A percentile compares a stretch with the other conserved stretches of the same genome.
Conservation (phyloP, 2,888 invertebrate genomes). For the Therioaphis trifolii region DNA sequence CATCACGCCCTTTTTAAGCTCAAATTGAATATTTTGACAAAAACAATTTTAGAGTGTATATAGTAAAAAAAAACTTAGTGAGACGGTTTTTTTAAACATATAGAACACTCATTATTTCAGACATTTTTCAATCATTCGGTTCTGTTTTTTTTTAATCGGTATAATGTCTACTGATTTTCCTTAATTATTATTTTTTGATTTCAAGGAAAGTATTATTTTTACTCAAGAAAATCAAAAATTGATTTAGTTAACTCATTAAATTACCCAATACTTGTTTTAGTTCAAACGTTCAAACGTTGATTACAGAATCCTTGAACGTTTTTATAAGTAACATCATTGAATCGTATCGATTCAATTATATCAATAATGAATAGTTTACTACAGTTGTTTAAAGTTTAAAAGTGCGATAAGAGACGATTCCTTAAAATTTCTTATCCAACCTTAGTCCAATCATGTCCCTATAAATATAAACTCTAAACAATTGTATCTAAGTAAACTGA, state of each 20-base stretch:
- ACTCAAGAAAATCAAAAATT: no score
- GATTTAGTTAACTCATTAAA: background rate
- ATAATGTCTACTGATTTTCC: no score
- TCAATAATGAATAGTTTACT: conserved; percentile 15
- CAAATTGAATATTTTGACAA: background rate
- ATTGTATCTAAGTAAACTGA: conserved; percentile 13
- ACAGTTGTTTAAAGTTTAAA: conserved; percentile 14
- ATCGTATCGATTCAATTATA: background rate
- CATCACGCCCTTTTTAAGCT: background rate
- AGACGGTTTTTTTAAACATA: background rate
- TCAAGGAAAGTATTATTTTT: no score
- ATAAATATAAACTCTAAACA: background rate
- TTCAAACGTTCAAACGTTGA: background rate
- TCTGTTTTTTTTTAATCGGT: no score
- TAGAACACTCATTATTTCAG: background rate
- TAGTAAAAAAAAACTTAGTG: background rate
- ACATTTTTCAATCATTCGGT: background rate
- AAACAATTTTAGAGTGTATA: background rate
- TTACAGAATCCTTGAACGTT: background rate
- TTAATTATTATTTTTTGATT: no score
- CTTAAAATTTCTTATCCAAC: background rate
- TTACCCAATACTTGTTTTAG: background rate
- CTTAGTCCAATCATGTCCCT: background rate
- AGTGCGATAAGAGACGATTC: conserved; percentile 1
- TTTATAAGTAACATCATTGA: background rate